Evolutionary conservation across 2,113 vertebrate species (phyloP).

Genomic region (Anser cygnoides): DNA sequence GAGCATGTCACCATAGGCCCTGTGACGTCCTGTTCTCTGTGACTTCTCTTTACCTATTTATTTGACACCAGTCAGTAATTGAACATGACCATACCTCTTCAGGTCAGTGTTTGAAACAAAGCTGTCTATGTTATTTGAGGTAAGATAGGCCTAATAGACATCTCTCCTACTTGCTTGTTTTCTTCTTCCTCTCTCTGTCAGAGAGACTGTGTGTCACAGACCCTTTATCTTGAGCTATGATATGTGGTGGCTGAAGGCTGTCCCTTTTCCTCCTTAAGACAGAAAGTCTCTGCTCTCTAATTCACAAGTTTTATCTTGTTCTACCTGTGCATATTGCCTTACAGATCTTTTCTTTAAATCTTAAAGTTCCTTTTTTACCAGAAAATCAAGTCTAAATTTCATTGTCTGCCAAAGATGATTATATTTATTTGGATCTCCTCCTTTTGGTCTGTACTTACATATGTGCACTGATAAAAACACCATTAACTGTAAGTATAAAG

Average conservation of each 20-base stretch:
- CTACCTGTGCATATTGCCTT: background rate
- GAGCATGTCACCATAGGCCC: background rate
- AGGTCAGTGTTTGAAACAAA: background rate
- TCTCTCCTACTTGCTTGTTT: background rate
- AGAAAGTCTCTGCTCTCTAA: background rate
- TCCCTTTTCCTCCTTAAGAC: background rate
- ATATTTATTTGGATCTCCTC: background rate
- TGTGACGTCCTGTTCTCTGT: background rate
- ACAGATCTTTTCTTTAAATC: background rate
- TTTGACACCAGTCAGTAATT: background rate
- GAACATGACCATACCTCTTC: rapidly evolving
- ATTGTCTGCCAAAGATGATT: background rate
- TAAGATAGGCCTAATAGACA: background rate
- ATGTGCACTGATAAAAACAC: background rate
- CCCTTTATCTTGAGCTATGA: background rate
- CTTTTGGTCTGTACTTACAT: background rate
- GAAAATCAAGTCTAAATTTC: background rate
- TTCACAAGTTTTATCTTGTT: background rate
- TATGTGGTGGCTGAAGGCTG: background rate
- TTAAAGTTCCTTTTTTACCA: background rate
- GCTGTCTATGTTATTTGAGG: background rate
- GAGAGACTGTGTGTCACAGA: background rate
- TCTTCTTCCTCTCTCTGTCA: background rate
- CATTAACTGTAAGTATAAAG: background rate
- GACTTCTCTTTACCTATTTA: background rate